Base-by-base conservation (phyloP, 2,797 vertebrate genomes). In the Babyrousa celebensis region DNA sequence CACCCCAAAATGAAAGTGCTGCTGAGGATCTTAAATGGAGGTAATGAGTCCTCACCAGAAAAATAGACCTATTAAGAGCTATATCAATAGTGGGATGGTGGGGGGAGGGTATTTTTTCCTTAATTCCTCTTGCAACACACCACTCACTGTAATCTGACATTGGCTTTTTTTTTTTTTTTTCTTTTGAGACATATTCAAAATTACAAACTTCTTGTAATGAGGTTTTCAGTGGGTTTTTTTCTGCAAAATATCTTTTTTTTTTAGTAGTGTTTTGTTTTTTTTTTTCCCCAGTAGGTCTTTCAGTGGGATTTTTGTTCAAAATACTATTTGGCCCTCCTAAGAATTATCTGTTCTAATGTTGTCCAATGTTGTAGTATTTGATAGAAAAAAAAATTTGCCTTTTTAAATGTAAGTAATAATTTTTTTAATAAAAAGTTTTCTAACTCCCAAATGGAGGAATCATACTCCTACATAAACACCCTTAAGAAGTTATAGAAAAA, bases 401-500 rank as follows among this genome's bases (percentile, higher is more conserved):
- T 82, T 71, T 96, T 78, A 97, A 96, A 98, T 98, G 98, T 98
- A 98, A 98, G 98, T 97, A 58, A 94, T 8, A 21, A 67, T 79
- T 89, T 65, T 40, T 68, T 62, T 67, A 87, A 86, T 21, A n/a
- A n/a, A 85, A 70, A 52, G 10, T 70, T 78, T 79, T 96, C 29
- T 60, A 5, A 43, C 23, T 89, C 68, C 25, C 21, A 88, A 68
- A 20, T 71, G 2, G 40, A 60, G 4, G 17, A 85, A 88, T 87
- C n/a, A 71, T 48, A 84, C 0, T 65, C 25, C 14, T 79, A 29
- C 36, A 21, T 62, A 94, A 82, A 92, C 25, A 65, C 9, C 72
- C 18, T 43, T 95, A 84, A 88, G 58, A 85, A 85, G 18, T 92
- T 83, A n/a, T 54, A 68, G 32, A 40, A 67, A 16, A 67, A 27